Base-by-base conservation (phyloP, 2,113 vertebrate genomes). In the Camelus bactrianus region DNA sequence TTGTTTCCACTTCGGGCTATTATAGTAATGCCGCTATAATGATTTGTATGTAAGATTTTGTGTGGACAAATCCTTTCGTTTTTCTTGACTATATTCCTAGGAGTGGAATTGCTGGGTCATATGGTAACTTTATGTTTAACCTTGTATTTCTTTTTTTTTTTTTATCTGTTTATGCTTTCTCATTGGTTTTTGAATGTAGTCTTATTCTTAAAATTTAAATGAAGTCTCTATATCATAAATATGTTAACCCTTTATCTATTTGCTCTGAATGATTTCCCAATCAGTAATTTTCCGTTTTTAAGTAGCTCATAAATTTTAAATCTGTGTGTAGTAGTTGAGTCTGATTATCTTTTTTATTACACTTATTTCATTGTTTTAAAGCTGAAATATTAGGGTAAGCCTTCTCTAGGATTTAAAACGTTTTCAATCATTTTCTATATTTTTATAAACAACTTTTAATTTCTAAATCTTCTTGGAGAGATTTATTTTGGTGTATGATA, bases 261-360 rank as follows among this genome's bases (percentile, higher is more conserved):
- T 84, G 14, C 24, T 54, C 35, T 88, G 42, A 72, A 69, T 93
- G 54, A 82, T 91, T 95, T 91, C 12, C 58, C 35, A 84, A 8
- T 83, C n/a, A 84, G 3, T 92, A 93, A 67, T 58, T 96, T 96
- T 91, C 30, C 24, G 32, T 75, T 93, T 97, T 84, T 50, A 94
- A 92, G n/a, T 95, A 87, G 64, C n/a, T 83, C 28, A 83, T 83
- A 87, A 17, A 50, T 46, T 95, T 90, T 38, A 80, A 93, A 79
- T 87, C 30, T 83, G 2, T 77, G 11, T 79, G 28, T 76, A 42
- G 14, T 85, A 56, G 35, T 94, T 89, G 46, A 95, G 85, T 65
- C 62, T 70, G 77, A 76, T 93, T 91, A 56, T 72, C 42, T 87
- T 82, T 70, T 72, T 15, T 24, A 32, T 69, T 75, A 69, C 13